Evolutionary conservation across 2,888 invertebrate species (phyloP), one percentile per base, ranked within the genome.

Genomic region (Ellobium chinense): DNA sequence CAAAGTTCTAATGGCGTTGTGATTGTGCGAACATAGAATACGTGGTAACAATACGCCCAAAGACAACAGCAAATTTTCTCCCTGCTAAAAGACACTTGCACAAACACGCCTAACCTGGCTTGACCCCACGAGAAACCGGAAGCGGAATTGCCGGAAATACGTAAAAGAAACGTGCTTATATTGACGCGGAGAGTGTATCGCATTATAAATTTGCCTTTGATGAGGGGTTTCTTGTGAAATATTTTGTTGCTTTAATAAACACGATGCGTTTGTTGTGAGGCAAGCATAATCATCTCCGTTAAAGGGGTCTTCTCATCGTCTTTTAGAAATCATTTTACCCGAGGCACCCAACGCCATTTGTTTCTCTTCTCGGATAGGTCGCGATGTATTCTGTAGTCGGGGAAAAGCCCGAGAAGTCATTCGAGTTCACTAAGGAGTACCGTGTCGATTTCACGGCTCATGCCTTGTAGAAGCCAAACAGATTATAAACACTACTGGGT

Each of bases 11-110:
- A 76, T 68, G 56, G 68, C 37, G 56, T 66, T 68, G 70, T 78
- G 70, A 60, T 78, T 70, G 69, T 70, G 46, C 36, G 12, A 46
- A 21, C 46, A 37, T 2, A 37, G 68, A 68, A 58, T 68, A 56
- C 54, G 34, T 70, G 70, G 62, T 63, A 70, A 70, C 78, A 70
- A 46, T 78, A 62, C 70, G 56, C 34, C 76, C 69, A 78, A 78
- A 78, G 78, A 78, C 78, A 78, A 78, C 78, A 72, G 63, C 70
- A 78, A 78, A 60, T 70, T 70, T 70, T 70, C 62, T 27, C 34
- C 9, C 58, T 68, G 46, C 69, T 46, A 62, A 62, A 74, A 75
- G 75, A 82, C 83, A 83, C 82, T 69, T 83, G 82, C 80, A 70
- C 72, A 82, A 82, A 83, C 74, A 82, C 31, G 63, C 46, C 74